A percentile compares a stretch with the other conserved stretches of the same genome.
These are phyloP conservation scores for Alsophila aescularia DNA, from an alignment of 2,888 invertebrate species.

Conservation along the genomic window DNA sequence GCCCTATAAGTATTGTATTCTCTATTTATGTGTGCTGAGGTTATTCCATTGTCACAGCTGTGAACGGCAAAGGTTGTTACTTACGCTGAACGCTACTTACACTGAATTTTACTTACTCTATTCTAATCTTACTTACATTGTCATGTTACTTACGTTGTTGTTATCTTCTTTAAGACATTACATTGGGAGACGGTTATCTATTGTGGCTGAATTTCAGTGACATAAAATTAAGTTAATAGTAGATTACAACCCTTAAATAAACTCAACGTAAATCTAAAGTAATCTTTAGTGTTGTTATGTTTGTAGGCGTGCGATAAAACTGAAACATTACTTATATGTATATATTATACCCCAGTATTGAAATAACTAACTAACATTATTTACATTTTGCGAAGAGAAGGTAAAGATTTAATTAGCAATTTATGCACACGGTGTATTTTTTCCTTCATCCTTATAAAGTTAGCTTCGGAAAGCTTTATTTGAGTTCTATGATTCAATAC, in stretches of 20 bases:
- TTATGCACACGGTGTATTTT: too few species aligned
- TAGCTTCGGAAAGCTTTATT: too few species aligned
- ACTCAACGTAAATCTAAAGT: background rate
- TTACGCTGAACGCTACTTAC: background rate
- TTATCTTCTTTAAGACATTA: background rate
- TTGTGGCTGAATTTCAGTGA: background rate
- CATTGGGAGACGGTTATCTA: background rate
- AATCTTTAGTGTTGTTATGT: too few species aligned
- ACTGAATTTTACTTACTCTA: background rate
- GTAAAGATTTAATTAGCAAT: too few species aligned
- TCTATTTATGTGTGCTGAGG: slow-evolving; percentile 4
- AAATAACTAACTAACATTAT: too few species aligned
- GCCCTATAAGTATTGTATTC: slow-evolving; percentile 1
- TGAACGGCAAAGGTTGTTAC: slow-evolving; percentile 10
- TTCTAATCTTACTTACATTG: background rate
- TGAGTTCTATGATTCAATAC: too few species aligned
- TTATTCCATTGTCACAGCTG: slow-evolving; percentile 10
- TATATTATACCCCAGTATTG: too few species aligned
- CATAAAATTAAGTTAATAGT: background rate
- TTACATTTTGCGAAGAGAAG: too few species aligned
- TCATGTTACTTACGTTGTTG: too few species aligned
- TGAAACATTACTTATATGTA: too few species aligned
- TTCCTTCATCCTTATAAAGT: too few species aligned
- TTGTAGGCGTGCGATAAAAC: too few species aligned
- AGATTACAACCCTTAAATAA: background rate